A percentile compares a stretch with the other conserved stretches of the same genome.
These are phyloP conservation scores for Bombus picipes DNA, from an alignment of 1,140 invertebrate species.

Conservation along the genomic window DNA sequence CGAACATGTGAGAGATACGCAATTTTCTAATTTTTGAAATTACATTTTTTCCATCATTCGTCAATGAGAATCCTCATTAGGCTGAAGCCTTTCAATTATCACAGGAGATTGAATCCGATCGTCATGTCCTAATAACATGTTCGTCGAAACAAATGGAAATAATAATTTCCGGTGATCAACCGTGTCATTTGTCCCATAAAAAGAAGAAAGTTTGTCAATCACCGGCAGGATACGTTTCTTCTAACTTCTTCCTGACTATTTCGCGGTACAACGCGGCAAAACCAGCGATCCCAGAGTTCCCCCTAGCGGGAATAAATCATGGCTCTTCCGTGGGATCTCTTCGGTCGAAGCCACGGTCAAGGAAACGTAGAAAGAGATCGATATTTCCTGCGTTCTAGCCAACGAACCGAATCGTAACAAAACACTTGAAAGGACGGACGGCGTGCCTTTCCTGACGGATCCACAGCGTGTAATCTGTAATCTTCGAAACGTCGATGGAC, in stretches of 20 bases:
- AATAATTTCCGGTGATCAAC: neutral
- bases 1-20: too few relatives aligned
- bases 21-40: too few relatives aligned
- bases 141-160: neutral
- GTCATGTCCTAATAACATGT: neutral
- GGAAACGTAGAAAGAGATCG: slow-evolving; percentile 10
- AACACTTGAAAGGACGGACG: neutral
- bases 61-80: too few relatives aligned
- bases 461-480: neutral
- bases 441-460: neutral
- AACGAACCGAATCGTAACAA: slow-evolving; percentile 2
- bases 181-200: neutral
- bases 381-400: slow-evolving; percentile 8
- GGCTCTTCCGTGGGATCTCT: slow-evolving; percentile 1
- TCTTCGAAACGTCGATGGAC: neutral
- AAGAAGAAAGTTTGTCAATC: slow-evolving; percentile 7
- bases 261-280: neutral
- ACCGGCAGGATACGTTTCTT: slow-evolving; percentile 12
- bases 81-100: too few relatives aligned
- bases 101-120: too few relatives aligned
- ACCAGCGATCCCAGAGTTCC: neutral
- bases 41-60: too few relatives aligned
- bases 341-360: neutral
- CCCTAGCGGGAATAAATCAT: neutral
- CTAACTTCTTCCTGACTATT: neutral